A percentile compares a stretch with the other conserved stretches of the same genome.
phyloP scores from a whole-genome alignment of 2,888 invertebrate genomes.

The Leucania comma region DNA sequence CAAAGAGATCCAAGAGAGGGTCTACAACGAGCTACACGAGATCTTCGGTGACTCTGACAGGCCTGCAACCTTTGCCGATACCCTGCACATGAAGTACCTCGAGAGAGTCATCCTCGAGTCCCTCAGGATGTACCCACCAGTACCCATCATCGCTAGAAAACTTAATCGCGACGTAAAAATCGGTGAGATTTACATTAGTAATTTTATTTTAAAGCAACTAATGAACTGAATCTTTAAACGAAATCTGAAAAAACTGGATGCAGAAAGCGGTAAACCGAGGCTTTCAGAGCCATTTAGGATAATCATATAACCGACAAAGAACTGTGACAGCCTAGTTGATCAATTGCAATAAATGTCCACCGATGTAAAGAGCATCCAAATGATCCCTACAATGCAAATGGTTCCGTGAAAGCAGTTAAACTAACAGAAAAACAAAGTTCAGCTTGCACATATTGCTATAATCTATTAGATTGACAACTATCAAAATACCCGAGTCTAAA shows the following conservation, averaged over 20 bases:
- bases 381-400: background rate
- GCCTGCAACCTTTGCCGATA: slow-evolving; percentile 94
- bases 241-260: background rate
- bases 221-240: background rate
- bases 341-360: background rate
- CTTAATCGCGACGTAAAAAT: slow-evolving; percentile 92
- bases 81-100: slow-evolving; percentile 95
- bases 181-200: slow-evolving; percentile 89
- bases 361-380: background rate
- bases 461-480: background rate
- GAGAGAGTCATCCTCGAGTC: slow-evolving; percentile 95
- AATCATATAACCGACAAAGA: background rate
- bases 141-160: slow-evolving; percentile 94
- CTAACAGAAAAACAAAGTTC: no score
- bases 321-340: background rate
- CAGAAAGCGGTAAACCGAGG: no score
- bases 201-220: background rate
- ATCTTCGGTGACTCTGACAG: slow-evolving; percentile 95
- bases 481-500: background rate
- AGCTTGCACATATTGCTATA: no score
- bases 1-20: slow-evolving; percentile 94
- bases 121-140: slow-evolving; percentile 95
- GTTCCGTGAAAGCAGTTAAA: background rate
- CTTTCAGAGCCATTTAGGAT: background rate
- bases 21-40: slow-evolving; percentile 93